Evolutionary conservation across 2,113 vertebrate genomes (phyloP).

Genomic region (Paradoxurus hermaphroditus): DNA sequence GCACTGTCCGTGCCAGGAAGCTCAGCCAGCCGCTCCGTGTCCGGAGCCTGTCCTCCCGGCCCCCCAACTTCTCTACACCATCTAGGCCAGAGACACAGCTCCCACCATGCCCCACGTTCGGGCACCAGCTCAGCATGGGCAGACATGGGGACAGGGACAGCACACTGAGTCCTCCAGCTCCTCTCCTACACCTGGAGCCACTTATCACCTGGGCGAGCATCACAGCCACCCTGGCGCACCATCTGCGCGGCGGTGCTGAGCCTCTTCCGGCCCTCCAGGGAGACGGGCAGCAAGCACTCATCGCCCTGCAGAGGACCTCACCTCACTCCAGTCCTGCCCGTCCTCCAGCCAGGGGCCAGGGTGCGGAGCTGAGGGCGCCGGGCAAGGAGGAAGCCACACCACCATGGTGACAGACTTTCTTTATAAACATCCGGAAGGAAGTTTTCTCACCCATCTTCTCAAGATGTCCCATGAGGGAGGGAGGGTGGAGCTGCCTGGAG

Average conservation of each 20-base stretch:
- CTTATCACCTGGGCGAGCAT: neutral
- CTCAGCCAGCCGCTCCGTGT: neutral
- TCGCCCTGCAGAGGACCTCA: neutral
- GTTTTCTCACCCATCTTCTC: neutral
- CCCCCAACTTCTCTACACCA: neutral
- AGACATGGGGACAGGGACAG: neutral
- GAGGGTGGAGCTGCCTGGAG: neutral
- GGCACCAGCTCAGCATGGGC: neutral
- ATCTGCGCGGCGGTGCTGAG: neutral
- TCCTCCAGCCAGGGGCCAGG: neutral
- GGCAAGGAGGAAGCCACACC: neutral
- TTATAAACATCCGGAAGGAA: neutral
- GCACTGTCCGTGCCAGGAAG: neutral
- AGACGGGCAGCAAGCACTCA: neutral
- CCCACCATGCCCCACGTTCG: accelerated
- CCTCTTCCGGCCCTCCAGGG: neutral
- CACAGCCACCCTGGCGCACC: neutral
- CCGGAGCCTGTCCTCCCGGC: neutral
- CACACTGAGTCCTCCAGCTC: neutral
- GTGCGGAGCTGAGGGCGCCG: accelerated
- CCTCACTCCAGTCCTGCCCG: neutral
- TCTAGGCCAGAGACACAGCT: neutral
- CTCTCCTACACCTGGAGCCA: neutral
- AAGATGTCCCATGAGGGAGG: neutral
- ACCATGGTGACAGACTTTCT: constrained; percentile 20